Base-by-base conservation (phyloP, 1,140 invertebrate genomes). In the Pseudomyrmex concolor region DNA sequence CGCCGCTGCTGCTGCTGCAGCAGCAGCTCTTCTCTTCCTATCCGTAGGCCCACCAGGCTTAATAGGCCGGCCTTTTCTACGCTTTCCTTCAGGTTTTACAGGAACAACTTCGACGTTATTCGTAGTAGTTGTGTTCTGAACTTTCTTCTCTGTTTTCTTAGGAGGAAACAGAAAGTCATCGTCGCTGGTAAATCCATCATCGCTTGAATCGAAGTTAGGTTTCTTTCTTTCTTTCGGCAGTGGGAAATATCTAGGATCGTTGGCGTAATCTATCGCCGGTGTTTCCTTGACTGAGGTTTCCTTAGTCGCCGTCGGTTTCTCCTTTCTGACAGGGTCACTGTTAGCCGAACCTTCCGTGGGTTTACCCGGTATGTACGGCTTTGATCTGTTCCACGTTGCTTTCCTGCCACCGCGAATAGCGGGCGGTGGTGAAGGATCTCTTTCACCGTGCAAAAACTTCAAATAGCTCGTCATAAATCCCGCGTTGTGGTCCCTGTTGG, bases 381-480 rank as follows among this genome's bases (percentile, higher is more conserved):
- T 93, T 19, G 95, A 95, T 90, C 95, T 94, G 45, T 94, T 95
- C 96, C 96, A 96, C 0, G 95, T 95, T 19, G 96, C 95, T 90
- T 96, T 96, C 77, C 96, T 95, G 85, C 95, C 95, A 83, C 96
- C 95, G 89, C 96, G 94, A 84, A 95, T 94, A 63, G 95, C 94
- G 13, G 96, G 96, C 50, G 97, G 96, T n/a, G 97, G 96, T 86
- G 97, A 97, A 51, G 96, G 96, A 73, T 97, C 97, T 45, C 96
- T 95, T 90, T 97, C 97, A 66, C 97, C 97, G 95, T 97, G 97
- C 86, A 97, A 94, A 93, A 97, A 97, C 91, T 97, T 97, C 57
- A 97, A 94, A 94, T 97, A 97, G 93, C 97, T 97, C 86, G 96
- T 96, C 96, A 97, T 97, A 92, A 97, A 97, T 80, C 97, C 96